phyloP scores from a whole-genome alignment of 2,888 invertebrate genomes.

The Synergus umbraculus region DNA sequence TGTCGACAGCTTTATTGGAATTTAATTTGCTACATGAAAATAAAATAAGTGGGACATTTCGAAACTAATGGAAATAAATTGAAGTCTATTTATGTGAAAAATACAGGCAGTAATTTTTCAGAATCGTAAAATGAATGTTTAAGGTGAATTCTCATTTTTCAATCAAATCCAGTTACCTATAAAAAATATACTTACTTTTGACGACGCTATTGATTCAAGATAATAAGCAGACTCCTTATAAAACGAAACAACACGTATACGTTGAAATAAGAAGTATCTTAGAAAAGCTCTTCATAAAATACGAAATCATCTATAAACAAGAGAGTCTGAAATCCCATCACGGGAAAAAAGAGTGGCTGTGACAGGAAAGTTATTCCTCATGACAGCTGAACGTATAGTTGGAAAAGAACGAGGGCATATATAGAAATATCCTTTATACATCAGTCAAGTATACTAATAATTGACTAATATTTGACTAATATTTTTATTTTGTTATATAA shows the following conservation, averaged over 20 bases:
- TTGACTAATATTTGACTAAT: no score
- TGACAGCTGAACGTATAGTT: no score
- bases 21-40: no score
- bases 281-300: slow-evolving; percentile 49
- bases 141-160: not conserved
- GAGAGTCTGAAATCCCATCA: slow-evolving; percentile 1
- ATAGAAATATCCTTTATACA: no score
- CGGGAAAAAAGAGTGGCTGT: no score
- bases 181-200: not conserved
- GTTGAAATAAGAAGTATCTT: slow-evolving; percentile 11
- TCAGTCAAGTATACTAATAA: no score
- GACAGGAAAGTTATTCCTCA: no score
- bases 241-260: slow-evolving; percentile 15
- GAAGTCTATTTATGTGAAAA: not conserved
- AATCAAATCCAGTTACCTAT: not conserved
- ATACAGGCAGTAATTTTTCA: not conserved
- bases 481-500: no score
- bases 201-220: slow-evolving; percentile 1
- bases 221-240: not conserved
- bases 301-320: slow-evolving; percentile 9
- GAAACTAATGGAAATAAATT: not conserved
- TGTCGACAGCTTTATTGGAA: no score
- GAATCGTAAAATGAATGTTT: not conserved
- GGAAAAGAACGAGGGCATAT: no score
- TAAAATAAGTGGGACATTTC: no score